Base-by-base conservation (phyloP, 2,888 invertebrate genomes). In the Peribatodes rhomboidaria region DNA sequence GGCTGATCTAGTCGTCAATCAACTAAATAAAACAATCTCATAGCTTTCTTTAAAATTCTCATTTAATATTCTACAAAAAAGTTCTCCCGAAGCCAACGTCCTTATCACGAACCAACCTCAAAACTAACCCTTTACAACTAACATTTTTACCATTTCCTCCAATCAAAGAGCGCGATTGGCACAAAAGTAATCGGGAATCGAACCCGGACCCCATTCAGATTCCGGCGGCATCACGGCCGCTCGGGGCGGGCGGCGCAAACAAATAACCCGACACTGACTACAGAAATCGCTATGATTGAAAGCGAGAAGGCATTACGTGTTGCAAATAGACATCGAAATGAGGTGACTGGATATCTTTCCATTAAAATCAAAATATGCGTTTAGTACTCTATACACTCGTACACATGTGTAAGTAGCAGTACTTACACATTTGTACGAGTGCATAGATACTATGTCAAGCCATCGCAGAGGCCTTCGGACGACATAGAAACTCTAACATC, bases 221-320 rank as follows among this genome's bases (percentile, higher is more conserved):
- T 85, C 84, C 73, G 76, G 56, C 71, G 63, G 80, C 82, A 79
- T 80, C 82, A 77, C 70, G 72, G 70, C 73, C 82, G 86, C 85
- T 80, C 79, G 78, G 81, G 86, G 86, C 84, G 81, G 86, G 86
- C 84, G 79, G 71, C 80, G 77, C 86, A 88, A 88, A 89, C 88
- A 88, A 88, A 89, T 87, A 86, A 79, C 85, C 77, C 76, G 72
- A 78, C 83, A 80, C 80, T 85, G 78, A 80, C 79, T 81, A 80
- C 84, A 84, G 83, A 83, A 85, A 84, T 85, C 83, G 81, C 80
- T 78, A 76, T 85, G 86, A 86, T 87, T 85, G 85, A 85, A 84
- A 75, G 74, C 77, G 53, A 62, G 72, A 41, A 2, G 11, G 11
- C 61, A 78, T 77, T 78, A 72, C 75, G 74, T 79, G 65, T 71